Percentiles rank a stretch among this genome's conserved stretches.
phyloP scores from a whole-genome alignment of 2,113 vertebrate genomes.

The Myrmecobius fasciatus region DNA sequence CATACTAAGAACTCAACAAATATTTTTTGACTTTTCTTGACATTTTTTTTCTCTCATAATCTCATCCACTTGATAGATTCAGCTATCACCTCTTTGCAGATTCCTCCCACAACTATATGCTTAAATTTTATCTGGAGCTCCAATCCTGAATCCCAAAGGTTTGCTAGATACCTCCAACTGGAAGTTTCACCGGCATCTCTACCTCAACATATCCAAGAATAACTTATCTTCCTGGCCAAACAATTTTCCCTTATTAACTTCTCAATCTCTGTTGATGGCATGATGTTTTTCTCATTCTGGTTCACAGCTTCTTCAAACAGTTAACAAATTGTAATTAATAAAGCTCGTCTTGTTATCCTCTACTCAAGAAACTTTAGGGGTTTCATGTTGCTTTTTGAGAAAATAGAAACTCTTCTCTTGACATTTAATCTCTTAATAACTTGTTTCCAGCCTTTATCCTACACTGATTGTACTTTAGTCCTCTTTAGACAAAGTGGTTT shows the following conservation, averaged over 20 bases:
- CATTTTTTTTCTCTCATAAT: background rate
- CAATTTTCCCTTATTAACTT: background rate
- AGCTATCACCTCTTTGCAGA: background rate
- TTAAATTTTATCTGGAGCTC: background rate
- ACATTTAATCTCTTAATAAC: background rate
- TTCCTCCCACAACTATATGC: background rate
- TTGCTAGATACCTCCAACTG: background rate
- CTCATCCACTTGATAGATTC: background rate
- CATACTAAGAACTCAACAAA: background rate
- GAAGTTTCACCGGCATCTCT: background rate
- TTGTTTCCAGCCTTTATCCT: background rate
- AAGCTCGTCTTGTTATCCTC: background rate
- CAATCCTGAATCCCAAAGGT: background rate
- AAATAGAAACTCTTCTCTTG: background rate
- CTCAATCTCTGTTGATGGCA: background rate
- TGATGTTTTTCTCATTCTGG: background rate
- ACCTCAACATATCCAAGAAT: background rate
- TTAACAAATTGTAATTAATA: background rate
- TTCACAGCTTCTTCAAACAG: background rate
- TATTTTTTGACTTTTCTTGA: background rate
- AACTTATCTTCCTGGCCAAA: background rate
- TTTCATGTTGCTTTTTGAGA: background rate
- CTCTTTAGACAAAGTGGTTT: background rate
- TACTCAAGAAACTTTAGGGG: background rate
- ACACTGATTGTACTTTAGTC: background rate